Evolutionary conservation across 2,113 vertebrate genomes (phyloP).

Genomic region (Copsychus sechellarum): DNA sequence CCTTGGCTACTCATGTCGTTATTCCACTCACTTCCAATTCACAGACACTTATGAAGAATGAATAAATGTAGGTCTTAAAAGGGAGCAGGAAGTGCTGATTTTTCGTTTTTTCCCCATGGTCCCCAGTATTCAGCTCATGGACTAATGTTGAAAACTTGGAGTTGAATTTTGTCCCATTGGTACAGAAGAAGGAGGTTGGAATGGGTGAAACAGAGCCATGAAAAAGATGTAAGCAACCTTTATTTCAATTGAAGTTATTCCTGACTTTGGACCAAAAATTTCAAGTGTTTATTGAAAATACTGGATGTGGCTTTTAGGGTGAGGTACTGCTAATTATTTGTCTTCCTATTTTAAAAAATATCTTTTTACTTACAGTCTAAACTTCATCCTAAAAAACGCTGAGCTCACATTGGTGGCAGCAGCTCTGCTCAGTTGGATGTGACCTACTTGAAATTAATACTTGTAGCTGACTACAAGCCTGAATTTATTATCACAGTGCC

Average conservation of each 20-base stretch:
- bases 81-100: background rate
- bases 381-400: background rate
- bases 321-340: background rate
- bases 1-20: background rate
- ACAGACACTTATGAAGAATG: background rate
- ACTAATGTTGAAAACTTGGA: background rate
- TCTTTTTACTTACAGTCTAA: background rate
- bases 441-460: background rate
- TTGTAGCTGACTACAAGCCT: background rate
- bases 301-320: background rate
- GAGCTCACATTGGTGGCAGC: background rate
- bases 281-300: background rate
- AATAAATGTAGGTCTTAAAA: background rate
- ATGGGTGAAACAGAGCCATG: accelerated
- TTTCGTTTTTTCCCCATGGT: accelerated
- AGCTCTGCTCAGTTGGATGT: background rate
- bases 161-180: background rate
- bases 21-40: background rate
- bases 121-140: background rate
- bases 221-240: background rate
- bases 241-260: background rate
- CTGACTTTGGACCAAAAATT: background rate
- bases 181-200: background rate
- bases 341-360: background rate
- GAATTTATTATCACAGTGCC: background rate